Conservation (phyloP, 2,797 vertebrate species). For the Sebastiscus albofasciatus region DNA sequence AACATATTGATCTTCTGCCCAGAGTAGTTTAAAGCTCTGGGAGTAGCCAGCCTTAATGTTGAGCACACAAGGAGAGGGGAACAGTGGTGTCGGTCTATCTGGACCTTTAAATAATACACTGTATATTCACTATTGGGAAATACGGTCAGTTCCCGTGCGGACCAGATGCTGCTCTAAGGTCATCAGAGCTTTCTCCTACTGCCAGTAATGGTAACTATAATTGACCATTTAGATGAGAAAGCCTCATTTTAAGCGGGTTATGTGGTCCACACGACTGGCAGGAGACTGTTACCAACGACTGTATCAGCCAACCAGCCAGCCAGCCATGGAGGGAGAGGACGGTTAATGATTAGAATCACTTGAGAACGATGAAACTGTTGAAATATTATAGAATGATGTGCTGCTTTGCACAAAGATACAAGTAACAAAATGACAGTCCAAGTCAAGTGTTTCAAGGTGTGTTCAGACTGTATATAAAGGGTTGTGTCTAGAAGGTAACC, state of each 20-base stretch:
- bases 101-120: slow-evolving; percentile 9
- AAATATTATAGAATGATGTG: not conserved
- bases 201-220: slow-evolving; percentile 9
- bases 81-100: not conserved
- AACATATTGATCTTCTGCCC: slow-evolving; percentile 28
- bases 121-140: not conserved
- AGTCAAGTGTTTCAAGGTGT: too few relatives aligned
- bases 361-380: too few relatives aligned
- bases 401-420: not conserved
- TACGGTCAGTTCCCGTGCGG: not conserved
- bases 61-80: not conserved
- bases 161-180: slow-evolving; percentile 32
- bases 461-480: too few relatives aligned
- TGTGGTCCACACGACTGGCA: not conserved
- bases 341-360: not conserved
- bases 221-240: slow-evolving; percentile 17
- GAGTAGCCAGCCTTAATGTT: not conserved
- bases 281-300: not conserved
- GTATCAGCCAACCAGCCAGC: not conserved
- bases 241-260: slow-evolving; percentile 9
- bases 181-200: slow-evolving; percentile 7
- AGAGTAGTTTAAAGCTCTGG: not conserved
- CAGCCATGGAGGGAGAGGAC: not conserved
- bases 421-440: not conserved
- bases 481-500: too few relatives aligned